These are phyloP conservation scores for Pogoniulus pusillus DNA, from an alignment of 2,797 vertebrate species.

Conservation along the genomic window DNA sequence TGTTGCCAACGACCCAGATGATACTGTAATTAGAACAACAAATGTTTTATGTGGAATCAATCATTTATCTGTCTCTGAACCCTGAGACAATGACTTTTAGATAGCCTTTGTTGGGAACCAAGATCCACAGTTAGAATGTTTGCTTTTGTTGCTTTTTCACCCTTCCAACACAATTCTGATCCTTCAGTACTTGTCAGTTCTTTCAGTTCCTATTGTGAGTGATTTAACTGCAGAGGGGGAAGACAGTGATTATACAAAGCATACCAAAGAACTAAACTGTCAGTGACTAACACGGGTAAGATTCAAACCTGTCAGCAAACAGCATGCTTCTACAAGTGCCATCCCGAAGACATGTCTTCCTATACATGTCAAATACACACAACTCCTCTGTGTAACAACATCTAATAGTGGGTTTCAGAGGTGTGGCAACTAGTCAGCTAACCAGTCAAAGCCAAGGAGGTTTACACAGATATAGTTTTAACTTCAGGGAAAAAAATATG, in stretches of 20 bases:
- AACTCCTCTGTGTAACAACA: background rate
- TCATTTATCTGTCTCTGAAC: slow-evolving; percentile 71
- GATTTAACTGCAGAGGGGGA: slow-evolving; percentile 23
- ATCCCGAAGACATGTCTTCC: background rate
- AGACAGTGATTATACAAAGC: slow-evolving; percentile 47
- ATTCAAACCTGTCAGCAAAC: slow-evolving; percentile 32
- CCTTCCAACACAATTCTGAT: slow-evolving; percentile 24
- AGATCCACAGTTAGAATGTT: slow-evolving; percentile 61
- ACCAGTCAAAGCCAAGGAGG: background rate
- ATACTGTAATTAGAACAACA: slow-evolving; percentile 87
- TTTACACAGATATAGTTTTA: background rate
- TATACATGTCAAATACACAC: background rate
- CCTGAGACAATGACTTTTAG: slow-evolving; percentile 77
- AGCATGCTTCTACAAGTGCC: background rate
- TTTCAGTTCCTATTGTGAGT: slow-evolving; percentile 51
- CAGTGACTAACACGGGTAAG: background rate
- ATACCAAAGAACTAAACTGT: background rate
- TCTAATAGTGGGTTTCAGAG: background rate
- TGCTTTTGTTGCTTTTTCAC: slow-evolving; percentile 26
- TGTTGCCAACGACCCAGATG: slow-evolving; percentile 83
- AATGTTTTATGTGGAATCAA: slow-evolving; percentile 79
- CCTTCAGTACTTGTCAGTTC: slow-evolving; percentile 57
- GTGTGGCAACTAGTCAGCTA: background rate
- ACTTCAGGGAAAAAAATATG: background rate
- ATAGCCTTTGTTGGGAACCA: slow-evolving; percentile 63